A percentile compares a stretch with the other conserved stretches of the same genome.
These are phyloP conservation scores for Hemichromis elongatus DNA, from an alignment of 2,113 vertebrate species.

Conservation along the genomic window DNA sequence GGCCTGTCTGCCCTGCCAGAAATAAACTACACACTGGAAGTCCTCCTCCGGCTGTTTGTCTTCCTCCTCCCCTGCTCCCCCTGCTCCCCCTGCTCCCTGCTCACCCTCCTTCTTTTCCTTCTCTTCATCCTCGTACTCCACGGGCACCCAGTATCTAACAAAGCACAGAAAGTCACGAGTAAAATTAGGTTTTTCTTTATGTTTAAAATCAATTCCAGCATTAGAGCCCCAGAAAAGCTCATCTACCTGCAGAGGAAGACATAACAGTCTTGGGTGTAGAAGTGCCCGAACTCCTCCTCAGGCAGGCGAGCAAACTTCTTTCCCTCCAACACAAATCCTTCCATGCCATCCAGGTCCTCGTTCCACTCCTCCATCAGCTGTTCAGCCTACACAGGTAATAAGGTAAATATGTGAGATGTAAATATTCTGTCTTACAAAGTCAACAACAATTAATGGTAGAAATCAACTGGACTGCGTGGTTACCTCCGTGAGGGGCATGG, in stretches of 20 bases:
- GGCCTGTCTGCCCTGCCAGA: conserved; percentile 97
- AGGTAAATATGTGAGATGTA: background rate
- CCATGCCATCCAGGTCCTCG: conserved; percentile 96
- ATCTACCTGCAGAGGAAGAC: conserved; percentile 95
- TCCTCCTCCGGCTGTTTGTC: conserved; percentile 94
- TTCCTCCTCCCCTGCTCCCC: conserved; percentile 75
- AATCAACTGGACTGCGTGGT: background rate
- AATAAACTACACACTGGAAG: conserved; percentile 97
- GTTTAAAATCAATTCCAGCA: background rate
- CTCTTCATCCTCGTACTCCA: conserved; percentile 86
- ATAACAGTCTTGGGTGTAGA: conserved; percentile 94
- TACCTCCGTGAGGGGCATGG: conserved; percentile 90
- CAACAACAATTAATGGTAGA: background rate
- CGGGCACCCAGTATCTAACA: conserved; percentile 91
- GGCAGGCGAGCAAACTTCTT: conserved; percentile 96
- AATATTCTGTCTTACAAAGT: background rate
- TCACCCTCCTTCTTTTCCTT: conserved; percentile 49
- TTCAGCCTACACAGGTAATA: conserved; percentile 73
- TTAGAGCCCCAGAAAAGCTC: background rate
- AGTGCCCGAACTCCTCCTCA: conserved; percentile 96
- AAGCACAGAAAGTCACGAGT: background rate
- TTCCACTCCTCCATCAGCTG: conserved; percentile 99
- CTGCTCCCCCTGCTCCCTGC: background rate
- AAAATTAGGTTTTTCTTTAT: background rate
- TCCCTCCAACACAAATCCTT: conserved; percentile 94